Percentiles rank a stretch among this genome's conserved stretches.
Conservation (phyloP, 2,888 invertebrate genomes). For the Eumerus sabulonum region DNA sequence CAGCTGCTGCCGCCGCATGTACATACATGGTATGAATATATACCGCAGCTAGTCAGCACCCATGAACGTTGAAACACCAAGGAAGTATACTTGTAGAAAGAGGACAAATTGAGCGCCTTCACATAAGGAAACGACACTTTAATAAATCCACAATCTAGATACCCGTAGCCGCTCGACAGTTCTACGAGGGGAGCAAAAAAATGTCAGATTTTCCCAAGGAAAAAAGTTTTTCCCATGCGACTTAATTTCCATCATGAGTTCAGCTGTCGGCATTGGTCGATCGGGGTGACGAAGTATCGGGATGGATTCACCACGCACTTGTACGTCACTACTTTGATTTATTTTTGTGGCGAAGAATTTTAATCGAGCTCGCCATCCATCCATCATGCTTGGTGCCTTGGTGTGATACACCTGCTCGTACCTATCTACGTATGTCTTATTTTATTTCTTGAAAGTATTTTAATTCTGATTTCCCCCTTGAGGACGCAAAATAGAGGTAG, state of each 20-base stretch:
- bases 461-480: no score
- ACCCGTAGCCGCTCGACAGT: background rate
- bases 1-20: background rate
- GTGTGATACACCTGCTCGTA: no score
- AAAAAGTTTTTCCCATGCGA: constrained; percentile 45
- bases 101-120: constrained; percentile 37
- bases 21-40: no score
- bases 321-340: constrained; percentile 50
- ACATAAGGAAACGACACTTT: constrained; percentile 58
- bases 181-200: background rate
- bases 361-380: constrained; percentile 61
- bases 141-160: constrained; percentile 53
- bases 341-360: constrained; percentile 57
- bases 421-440: constrained; percentile 52
- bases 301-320: background rate
- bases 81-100: background rate
- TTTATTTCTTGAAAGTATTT: constrained; percentile 13
- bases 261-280: constrained; percentile 11
- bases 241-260: constrained; percentile 54
- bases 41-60: no score
- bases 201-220: constrained; percentile 39
- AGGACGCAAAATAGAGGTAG: no score
- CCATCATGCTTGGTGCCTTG: no score
- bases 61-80: no score
- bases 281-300: constrained; percentile 3